Evolutionary conservation across 1,140 invertebrate genomes (phyloP), one percentile per base, ranked within the genome.

Genomic region (Drosophila chauvacae): DNA sequence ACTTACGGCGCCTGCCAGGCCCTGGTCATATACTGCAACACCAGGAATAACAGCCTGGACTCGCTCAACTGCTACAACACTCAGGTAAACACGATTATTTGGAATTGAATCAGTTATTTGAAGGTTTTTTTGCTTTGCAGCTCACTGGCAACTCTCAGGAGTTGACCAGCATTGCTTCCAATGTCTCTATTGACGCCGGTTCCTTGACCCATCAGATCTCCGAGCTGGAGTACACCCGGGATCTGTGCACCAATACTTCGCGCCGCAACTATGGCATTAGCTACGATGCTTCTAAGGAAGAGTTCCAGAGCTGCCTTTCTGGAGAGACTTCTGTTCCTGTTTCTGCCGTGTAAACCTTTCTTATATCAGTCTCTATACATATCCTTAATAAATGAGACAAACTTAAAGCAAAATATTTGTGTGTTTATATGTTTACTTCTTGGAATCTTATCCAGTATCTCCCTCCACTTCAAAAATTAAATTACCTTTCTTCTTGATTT

Each of bases 91-190:
- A 55, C 9, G 6, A 30, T 33, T 35, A 16, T 33, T 23, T 11
- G 7, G 1, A 26, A 26, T 6, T 2, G n/a, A 18, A 14, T 20
- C 35, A n/a, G 26, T 55, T 51, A 20, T 14, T 14, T 10, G 0
- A 51, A 26, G 20, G 14, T 1, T 10, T 6, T 18, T 41, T 45
- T 37, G 1, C 2, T 14, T 28, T 51, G 1, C 26, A 90, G 85
- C 85, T 62, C 26, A 20, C 30, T 7, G 28, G 4, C 1, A 63
- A 56, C 16, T 53, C 71, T 4, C 50, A 68, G n/a, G 26, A 33
- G 3, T 73, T 78, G 65, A 72, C 76, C 33, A 72, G 59, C 16
- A 57, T 91, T 7, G 77, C 81, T 0, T 60, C 50, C 7, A 60
- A 64, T 9, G 84, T 90, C 28, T 71, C 76, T 1, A 16, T 26